These are phyloP conservation scores for Amphipoea lucens DNA, from an alignment of 2,888 invertebrate genomes.

Conservation along the genomic window DNA sequence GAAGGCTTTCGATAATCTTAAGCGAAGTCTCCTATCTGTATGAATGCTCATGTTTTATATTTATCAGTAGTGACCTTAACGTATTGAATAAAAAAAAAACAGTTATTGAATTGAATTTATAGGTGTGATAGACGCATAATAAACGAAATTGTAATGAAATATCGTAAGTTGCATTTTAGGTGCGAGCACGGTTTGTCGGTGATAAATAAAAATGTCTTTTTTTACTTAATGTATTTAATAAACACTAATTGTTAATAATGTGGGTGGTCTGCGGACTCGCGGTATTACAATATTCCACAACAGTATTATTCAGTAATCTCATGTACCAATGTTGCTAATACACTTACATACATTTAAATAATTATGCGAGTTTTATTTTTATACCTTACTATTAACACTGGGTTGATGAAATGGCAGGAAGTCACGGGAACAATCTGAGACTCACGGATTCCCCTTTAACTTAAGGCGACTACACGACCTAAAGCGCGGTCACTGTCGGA, in stretches of 20 bases:
- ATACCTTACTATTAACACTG: constrained; percentile 1
- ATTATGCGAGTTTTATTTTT: constrained; percentile 72
- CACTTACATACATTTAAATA: constrained; percentile 90
- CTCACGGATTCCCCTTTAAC: background rate
- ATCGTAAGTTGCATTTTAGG: constrained; percentile 80
- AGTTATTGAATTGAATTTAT: constrained; percentile 89
- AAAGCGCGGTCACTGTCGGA: too few relatives aligned
- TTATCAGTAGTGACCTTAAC: constrained; percentile 85
- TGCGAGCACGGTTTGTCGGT: constrained; percentile 84
- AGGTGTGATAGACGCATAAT: constrained; percentile 84
- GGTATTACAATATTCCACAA: constrained; percentile 83
- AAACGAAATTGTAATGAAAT: constrained; percentile 77
- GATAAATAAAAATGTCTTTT: constrained; percentile 76
- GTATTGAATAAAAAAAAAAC: constrained; percentile 74
- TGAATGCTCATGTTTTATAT: constrained; percentile 89
- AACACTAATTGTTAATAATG: constrained; percentile 81
- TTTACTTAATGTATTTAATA: constrained; percentile 81
- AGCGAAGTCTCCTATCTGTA: constrained; percentile 84
- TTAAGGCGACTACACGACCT: too few relatives aligned
- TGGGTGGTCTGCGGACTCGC: constrained; percentile 78
- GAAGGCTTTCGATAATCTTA: constrained; percentile 69
- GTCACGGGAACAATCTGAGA: background rate
- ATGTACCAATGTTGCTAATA: constrained; percentile 91
- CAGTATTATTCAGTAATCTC: constrained; percentile 90
- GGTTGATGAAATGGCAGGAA: background rate